Conservation (phyloP, 2,888 invertebrate species). For the Gari tellinella region DNA sequence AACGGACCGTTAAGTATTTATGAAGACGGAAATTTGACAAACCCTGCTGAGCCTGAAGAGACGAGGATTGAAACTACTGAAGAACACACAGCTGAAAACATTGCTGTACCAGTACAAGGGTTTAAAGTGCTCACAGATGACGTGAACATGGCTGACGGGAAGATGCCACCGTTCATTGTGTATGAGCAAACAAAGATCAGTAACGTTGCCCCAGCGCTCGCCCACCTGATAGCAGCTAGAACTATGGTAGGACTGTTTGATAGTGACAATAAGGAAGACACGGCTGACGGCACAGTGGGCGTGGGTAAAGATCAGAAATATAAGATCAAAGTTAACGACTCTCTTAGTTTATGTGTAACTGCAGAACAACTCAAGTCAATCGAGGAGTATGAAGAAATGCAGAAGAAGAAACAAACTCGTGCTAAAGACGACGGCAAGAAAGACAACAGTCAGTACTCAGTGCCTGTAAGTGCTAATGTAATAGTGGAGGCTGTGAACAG, state of each 20-base stretch:
- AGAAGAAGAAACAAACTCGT: not conserved
- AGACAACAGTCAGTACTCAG: not conserved
- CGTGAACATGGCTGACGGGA: slow-evolving; percentile 1
- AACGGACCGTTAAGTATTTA: slow-evolving; percentile 82
- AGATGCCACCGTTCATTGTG: slow-evolving; percentile 50
- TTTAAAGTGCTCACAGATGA: not conserved
- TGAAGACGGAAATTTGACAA: slow-evolving; percentile 63
- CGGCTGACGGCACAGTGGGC: not conserved
- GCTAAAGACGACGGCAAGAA: not conserved
- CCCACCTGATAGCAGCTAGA: slow-evolving; percentile 62
- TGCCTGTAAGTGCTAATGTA: slow-evolving; percentile 60
- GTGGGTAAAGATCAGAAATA: not conserved
- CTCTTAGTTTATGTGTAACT: not conserved
- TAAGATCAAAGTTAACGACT: slow-evolving; percentile 6
- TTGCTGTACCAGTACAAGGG: not conserved
- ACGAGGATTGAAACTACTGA: not conserved
- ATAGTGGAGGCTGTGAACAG: slow-evolving; percentile 74
- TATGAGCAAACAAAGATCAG: slow-evolving; percentile 61
- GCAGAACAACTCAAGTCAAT: not conserved
- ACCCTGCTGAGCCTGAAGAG: slow-evolving; percentile 19
- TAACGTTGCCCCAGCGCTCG: slow-evolving; percentile 65
- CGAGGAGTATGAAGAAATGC: not conserved
- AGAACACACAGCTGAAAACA: not conserved
- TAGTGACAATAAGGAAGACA: slow-evolving; percentile 24
- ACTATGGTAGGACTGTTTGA: slow-evolving; percentile 59